phyloP scores from a whole-genome alignment of 2,113 vertebrate species.

The Campylomormyrus tamandua region DNA sequence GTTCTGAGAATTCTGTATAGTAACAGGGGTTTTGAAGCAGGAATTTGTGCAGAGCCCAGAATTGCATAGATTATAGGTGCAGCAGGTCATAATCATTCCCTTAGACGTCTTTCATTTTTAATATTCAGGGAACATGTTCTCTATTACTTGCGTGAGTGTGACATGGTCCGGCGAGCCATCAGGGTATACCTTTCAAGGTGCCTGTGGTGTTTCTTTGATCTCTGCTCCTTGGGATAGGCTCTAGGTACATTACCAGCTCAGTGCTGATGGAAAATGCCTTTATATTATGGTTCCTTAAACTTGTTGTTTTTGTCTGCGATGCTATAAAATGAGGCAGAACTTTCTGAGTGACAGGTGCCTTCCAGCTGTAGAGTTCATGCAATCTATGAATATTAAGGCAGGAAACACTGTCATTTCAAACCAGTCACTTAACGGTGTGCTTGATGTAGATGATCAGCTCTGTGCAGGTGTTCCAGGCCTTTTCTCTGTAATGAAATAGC shows the following conservation, averaged over 20 bases:
- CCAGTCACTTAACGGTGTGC: conserved; percentile 7
- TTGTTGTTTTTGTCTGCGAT: background rate
- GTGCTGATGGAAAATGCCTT: background rate
- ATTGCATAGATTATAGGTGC: background rate
- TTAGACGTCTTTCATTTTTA: background rate
- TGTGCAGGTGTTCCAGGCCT: conserved; percentile 7
- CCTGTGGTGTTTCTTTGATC: background rate
- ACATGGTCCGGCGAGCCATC: background rate
- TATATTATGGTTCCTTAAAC: background rate
- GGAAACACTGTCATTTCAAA: background rate
- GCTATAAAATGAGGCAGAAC: background rate
- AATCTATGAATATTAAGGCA: background rate
- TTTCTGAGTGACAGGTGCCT: conserved; percentile 2
- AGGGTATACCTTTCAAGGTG: background rate
- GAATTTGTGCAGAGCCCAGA: background rate
- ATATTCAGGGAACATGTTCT: background rate
- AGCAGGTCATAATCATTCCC: background rate
- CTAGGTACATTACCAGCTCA: background rate
- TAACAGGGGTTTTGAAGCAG: background rate
- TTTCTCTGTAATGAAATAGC: background rate
- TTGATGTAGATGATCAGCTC: conserved; percentile 1
- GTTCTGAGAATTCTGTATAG: background rate
- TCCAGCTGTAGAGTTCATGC: background rate
- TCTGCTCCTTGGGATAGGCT: background rate
- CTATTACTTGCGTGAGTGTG: background rate